A percentile compares a stretch with the other conserved stretches of the same genome.
Evolutionary conservation across 1,140 invertebrate genomes (phyloP).

Genomic region (Choristoneura fumiferana): DNA sequence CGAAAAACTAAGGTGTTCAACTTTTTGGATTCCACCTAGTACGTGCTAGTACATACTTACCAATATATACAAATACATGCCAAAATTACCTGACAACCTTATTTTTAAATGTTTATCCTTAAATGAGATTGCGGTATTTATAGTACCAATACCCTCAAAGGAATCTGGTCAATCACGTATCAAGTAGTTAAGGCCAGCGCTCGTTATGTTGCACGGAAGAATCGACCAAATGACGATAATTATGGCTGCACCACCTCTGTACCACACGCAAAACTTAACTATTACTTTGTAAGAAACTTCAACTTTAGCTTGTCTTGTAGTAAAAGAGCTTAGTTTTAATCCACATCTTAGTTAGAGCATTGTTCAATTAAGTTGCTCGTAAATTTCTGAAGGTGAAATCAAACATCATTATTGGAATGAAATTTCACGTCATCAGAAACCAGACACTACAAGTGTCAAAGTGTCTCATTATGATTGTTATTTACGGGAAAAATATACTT

Average conservation of each 20-base stretch:
- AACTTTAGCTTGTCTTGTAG: background rate
- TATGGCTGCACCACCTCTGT: background rate
- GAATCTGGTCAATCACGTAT: constrained; percentile 18
- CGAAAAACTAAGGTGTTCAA: no score
- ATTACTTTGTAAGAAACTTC: background rate
- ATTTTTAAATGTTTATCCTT: no score
- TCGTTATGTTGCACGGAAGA: background rate
- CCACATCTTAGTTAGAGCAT: no score
- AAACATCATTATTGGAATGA: background rate
- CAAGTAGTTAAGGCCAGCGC: constrained; percentile 9
- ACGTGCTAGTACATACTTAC: no score
- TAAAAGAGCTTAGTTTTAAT: no score
- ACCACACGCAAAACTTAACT: background rate
- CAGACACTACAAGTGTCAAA: background rate
- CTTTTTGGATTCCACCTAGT: no score
- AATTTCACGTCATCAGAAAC: constrained; percentile 13
- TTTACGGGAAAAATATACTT: background rate
- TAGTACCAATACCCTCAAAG: constrained; percentile 14
- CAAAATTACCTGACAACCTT: no score
- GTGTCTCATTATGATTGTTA: background rate
- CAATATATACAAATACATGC: no score
- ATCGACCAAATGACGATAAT: constrained; percentile 12
- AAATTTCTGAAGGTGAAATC: background rate
- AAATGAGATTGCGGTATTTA: background rate
- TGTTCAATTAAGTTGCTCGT: background rate